Evolutionary conservation across 1,140 invertebrate genomes (phyloP), one percentile per base, ranked within the genome.

Genomic region (Parasteatoda tepidariorum): DNA sequence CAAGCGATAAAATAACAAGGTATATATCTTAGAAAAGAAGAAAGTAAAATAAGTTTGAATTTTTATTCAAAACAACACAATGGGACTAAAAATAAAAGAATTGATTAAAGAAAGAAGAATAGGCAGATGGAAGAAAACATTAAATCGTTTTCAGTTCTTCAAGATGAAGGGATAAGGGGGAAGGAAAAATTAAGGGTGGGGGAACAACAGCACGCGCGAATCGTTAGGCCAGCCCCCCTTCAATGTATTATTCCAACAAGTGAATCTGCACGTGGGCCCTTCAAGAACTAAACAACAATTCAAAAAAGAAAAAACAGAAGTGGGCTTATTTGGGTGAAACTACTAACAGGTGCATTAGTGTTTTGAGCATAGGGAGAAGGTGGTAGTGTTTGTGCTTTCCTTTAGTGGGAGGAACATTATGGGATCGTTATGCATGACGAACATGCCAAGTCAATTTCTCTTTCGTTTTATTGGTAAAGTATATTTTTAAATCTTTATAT

Each of bases 271-370:
- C 74, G 74, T 76, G 74, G 74, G 74, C 74, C 62, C 38, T 76
- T 64, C 61, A 76, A 76, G 24, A 76, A 76, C 74, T 38, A 76
- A 76, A 76, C 74, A 76, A 76, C 38, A 48, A 48, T 48, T 9
- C 9, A 48, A 48, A 22, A 41, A 76, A 30, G 59, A 61, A 74
- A 62, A 76, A 76, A 54, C 6, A 30, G 61, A n/a, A 76, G 74
- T 76, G 61, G 74, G 74, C 74, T 76, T 76, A 76, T 76, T 76
- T 76, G 74, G 74, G 74, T 76, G 61, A 76, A 76, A 33, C 74
- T 31, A 26, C 59, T 30, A 76, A 64, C 59, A 64, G 74, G 74
- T 64, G 61, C 59, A 64, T 48, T 30, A 26, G 28, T 15, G 59
- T 26, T 64, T 74, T 11, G n/a, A 28, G 55, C 11, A 11, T 18